A percentile compares a stretch with the other conserved stretches of the same genome.
Evolutionary conservation across 2,888 invertebrate genomes (phyloP).

Genomic region (Vesta saturnalis): DNA sequence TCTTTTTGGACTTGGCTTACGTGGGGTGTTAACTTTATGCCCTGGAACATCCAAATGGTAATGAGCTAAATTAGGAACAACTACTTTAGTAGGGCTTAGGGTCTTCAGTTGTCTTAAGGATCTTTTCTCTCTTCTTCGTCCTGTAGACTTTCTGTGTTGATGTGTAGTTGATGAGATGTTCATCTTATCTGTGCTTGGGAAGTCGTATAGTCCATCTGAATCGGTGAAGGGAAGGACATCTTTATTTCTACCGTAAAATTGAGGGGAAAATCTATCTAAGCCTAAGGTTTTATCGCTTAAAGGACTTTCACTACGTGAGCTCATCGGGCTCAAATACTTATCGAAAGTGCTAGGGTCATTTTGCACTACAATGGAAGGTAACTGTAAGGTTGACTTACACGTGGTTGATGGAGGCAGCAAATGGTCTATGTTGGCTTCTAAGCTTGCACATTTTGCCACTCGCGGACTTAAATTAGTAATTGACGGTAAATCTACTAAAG

Average conservation of each 20-base stretch:
- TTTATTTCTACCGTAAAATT: conserved; percentile 75
- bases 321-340: conserved; percentile 74
- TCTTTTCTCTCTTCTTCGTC: conserved; percentile 72
- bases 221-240: conserved; percentile 76
- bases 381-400: conserved; percentile 64
- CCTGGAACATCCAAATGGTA: conserved; percentile 71
- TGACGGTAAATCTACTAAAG: conserved; percentile 63
- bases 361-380: conserved; percentile 71
- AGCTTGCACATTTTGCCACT: conserved; percentile 67
- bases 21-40: conserved; percentile 59
- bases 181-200: conserved; percentile 77
- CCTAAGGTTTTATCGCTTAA: conserved; percentile 75
- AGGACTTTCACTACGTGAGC: conserved; percentile 82
- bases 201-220: conserved; percentile 83
- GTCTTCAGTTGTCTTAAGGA: conserved; percentile 64
- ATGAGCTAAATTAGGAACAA: conserved; percentile 64
- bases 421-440: conserved; percentile 66
- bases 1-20: conserved; percentile 69
- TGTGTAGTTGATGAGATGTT: conserved; percentile 59
- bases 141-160: conserved; percentile 70
- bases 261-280: conserved; percentile 74
- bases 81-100: conserved; percentile 67
- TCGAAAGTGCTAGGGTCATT: conserved; percentile 65
- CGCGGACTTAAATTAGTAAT: conserved; percentile 63
- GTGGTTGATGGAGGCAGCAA: conserved; percentile 47